Evolutionary conservation across 2,888 invertebrate genomes (phyloP), one percentile per base, ranked within the genome.

Genomic region (Dusona sp.): DNA sequence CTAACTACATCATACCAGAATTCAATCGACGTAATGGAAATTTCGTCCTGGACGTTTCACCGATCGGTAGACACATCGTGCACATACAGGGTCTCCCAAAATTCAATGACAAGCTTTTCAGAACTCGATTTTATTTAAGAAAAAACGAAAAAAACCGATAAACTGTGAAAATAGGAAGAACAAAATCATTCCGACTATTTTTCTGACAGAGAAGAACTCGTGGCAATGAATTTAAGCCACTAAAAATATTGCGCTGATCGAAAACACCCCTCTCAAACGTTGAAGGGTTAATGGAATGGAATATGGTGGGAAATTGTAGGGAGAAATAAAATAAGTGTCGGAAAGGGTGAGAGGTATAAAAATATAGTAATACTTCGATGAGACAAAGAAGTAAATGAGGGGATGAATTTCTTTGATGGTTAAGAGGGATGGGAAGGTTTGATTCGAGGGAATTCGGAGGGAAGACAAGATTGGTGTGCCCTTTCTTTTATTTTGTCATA

Each of bases 1-100:
- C 29, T 70, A 48, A 68, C 57, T 61, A 79, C 57, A 73, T 73
- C 54, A 29, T 54, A 42, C 16, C 70, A 73, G 73, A 65, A 73
- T 80, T 80, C 80, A 80, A 81, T 81, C 67, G 74, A n/a, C 54
- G 67, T 74, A 80, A 80, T 80, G 80, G 73, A 73, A 80, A 80
- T 64, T 51, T 48, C 72, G 51, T 48, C 48, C 25, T 8, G 80
- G 51, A 22, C 36, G 38, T 67, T 65, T 67, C 75, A n/a, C 9
- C 29, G 9, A 75, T 75, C 64, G 33, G 19, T 9, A 9, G 61
- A 42, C 13, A 22, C 38, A 25, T 61, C 72, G 7, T 51, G 29
- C 4, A 13, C 38, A 1, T 51, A 36, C 61, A 61, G 61, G 4
- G 6, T 29, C 13, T 61, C 1, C 6, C 61, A 61, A 61, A 61